Base-by-base conservation (phyloP, 2,113 vertebrate genomes). In the Rhynchomys soricoides region DNA sequence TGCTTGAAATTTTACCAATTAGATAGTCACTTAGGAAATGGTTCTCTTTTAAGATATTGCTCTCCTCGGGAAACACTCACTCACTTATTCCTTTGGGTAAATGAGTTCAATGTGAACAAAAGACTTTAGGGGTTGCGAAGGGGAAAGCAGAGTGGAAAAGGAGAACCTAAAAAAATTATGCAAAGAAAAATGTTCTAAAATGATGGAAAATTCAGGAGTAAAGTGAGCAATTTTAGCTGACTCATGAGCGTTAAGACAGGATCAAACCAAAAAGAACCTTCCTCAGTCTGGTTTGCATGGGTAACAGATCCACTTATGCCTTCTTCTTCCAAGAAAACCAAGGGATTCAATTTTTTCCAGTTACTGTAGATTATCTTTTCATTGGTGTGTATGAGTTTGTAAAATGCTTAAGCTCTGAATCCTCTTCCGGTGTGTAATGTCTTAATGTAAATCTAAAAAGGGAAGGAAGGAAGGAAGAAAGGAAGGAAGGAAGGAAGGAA, bases 1-100 rank as follows among this genome's bases (percentile, higher is more conserved):
- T 93, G 73, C 82, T 90, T 97, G 89, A 97, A 89, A 93, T 95
- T 82, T 94, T 81, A 75, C 37, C 78, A 82, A 89, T 95, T 95
- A 87, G 62, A 75, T 31, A 81, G 95, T 96, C 62, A n/a, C 59
- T 89, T 91, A 62, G 75, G 57, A 95, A 93, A 92, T 71, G 24
- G 2, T 71, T 96, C 93, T 91, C 77, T 97, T 94, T 97, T 79
- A 59, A 95, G 94, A 66, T 71, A 48, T 48, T 86, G 71, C 78
- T 85, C 52, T 75, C 71, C 89, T 37, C 2, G 7, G 68, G 45
- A 92, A 90, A 64, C 91, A 89, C 79, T 87, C 57, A 90, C 71
- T 89, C 86, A 83, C 82, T 94, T 34, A 75, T 90, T 74, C 79
- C 86, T 96, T 93, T 94, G 64, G 26, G 75, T 95, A 95, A 96